Base-by-base conservation (phyloP, 30 jellyfish, hydroid and myxozoan genomes). In the Cassiopea andromeda region DNA sequence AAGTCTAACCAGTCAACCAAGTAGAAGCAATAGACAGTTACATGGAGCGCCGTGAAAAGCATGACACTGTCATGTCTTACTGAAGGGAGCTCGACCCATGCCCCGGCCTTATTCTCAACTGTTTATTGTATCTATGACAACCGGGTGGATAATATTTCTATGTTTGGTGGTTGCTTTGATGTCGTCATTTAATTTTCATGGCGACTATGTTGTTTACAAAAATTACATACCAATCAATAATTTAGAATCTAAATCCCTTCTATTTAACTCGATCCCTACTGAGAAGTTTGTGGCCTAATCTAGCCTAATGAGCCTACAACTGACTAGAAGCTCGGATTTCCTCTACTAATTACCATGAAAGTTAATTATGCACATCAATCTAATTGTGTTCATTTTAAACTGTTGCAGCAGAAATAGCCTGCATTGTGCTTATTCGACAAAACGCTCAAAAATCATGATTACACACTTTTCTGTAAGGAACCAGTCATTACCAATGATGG, bases 41-140 rank as follows among this genome's bases (percentile, higher is more conserved):
- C 19, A 16, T 9, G 27, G 15, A 70, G 10, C 79, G 4, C 79
- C 79, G 15, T 27, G 54, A 70, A 15, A 12, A 27, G 50, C 50
- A 70, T 70, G 54, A 43, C 79, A 70, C 27, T 70, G n/a, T 19
- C 4, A 70, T 10, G 16, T 19, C 10, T 9, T 1, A 2, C 7
- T 70, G 10, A 18, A 2, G 7, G 57, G 16, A 70, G 16, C 79
- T 70, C 79, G 79, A 19, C 79, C 79, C 79, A 70, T 12, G 79
- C 79, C 79, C 79, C 79, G 38, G 54, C 54, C 49, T 3, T 12
- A 70, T 38, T 8, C 79, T 70, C 15, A 4, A 19, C 79, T 70
- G 79, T 70, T 18, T 70, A 70, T 19, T 18, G 79, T 70, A 70
- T 19, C 79, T 70, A 70, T 70, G 79, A 38, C 79, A 15, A 70